Conservation (phyloP, 1,140 invertebrate genomes). For the Drosophila yakuba region DNA sequence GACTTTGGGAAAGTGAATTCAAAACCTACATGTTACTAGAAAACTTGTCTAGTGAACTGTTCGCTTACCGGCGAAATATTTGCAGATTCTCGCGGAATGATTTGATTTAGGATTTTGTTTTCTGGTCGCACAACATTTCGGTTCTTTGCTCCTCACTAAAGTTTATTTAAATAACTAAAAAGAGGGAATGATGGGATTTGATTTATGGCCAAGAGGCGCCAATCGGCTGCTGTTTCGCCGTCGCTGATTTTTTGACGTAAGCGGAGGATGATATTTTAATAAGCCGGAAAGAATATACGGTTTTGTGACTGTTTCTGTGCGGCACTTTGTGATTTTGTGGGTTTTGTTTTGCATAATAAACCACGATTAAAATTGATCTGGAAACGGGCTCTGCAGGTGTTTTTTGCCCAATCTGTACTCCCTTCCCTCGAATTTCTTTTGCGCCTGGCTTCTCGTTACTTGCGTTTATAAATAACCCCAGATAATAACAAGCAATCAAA, state of each 20-base stretch:
- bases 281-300: not conserved
- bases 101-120: conserved; percentile 24
- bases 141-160: conserved; percentile 14
- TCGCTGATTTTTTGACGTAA: conserved; percentile 23
- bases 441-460: not conserved
- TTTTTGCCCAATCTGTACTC: conserved; percentile 2
- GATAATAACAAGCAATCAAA: conserved; percentile 1
- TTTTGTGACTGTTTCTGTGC: conserved; percentile 19
- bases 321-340: not conserved
- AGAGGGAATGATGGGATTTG: conserved; percentile 41
- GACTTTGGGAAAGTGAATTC: not conserved
- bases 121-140: not conserved
- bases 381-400: conserved; percentile 48
- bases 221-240: conserved; percentile 43
- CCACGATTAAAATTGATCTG: conserved; percentile 40
- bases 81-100: not conserved
- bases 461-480: conserved; percentile 28
- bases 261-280: conserved; percentile 35
- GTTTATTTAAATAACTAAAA: conserved; percentile 37
- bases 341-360: conserved; percentile 54
- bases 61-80: not conserved
- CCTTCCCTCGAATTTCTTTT: not conserved
- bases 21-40: not conserved
- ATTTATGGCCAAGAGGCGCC: conserved; percentile 45
- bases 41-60: not conserved